Percentiles rank a stretch among this genome's conserved stretches.
Evolutionary conservation across 2,888 invertebrate genomes (phyloP).

Genomic region (Orthonychiurus folsomi): DNA sequence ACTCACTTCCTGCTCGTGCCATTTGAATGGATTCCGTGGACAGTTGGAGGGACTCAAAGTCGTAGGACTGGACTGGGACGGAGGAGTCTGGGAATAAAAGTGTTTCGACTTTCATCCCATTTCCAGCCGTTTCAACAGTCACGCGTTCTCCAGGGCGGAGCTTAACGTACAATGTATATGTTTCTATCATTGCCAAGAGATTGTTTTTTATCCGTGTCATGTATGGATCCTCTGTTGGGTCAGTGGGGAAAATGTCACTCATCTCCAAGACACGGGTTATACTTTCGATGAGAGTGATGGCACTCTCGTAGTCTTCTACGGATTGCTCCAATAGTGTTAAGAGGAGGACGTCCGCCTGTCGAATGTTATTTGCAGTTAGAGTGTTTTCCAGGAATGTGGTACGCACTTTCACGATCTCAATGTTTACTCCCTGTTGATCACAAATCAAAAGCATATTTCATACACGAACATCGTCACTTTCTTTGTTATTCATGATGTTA

Average conservation of each 20-base stretch:
- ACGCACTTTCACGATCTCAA: no score
- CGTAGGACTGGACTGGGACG: conserved; percentile 5
- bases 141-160: conserved; percentile 24
- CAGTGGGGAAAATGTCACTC: conserved; percentile 14
- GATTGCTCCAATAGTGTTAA: conserved; percentile 7
- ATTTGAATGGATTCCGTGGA: conserved; percentile 20
- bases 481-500: no score
- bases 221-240: conserved; percentile 5
- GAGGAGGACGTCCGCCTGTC: conserved; percentile 9
- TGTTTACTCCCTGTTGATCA: no score
- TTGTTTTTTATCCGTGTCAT: background rate
- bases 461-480: no score
- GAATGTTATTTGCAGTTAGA: conserved; percentile 8
- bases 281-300: conserved; percentile 21
- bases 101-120: conserved; percentile 23
- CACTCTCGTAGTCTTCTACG: conserved; percentile 16
- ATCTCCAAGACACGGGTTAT: conserved; percentile 19
- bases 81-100: conserved; percentile 19
- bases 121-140: conserved; percentile 5
- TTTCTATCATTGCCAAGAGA: conserved; percentile 14
- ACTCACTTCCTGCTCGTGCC: background rate
- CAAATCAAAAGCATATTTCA: no score
- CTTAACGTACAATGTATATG: conserved; percentile 15
- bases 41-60: conserved; percentile 17
- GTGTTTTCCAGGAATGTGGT: background rate